Evolutionary conservation across 1,140 invertebrate genomes (phyloP).

Genomic region (Aradophagus sp.): DNA sequence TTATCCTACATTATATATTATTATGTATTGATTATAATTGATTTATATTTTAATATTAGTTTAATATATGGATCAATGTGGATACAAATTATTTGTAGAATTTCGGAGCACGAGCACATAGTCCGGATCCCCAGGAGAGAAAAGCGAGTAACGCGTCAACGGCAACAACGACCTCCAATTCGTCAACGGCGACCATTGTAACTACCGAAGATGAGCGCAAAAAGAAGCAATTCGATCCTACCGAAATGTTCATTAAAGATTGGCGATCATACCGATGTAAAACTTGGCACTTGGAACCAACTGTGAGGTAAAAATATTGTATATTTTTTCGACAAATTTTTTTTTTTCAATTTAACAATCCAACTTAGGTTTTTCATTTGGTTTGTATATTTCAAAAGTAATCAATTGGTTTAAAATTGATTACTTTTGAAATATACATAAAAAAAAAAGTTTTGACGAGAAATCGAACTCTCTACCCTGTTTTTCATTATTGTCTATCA

Average conservation of each 20-base stretch:
- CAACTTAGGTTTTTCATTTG: too few relatives aligned
- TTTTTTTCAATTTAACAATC: too few relatives aligned
- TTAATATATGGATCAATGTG: too few relatives aligned
- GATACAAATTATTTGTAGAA: too few relatives aligned
- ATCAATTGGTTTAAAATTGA: too few relatives aligned
- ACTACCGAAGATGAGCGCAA: constrained; percentile 72
- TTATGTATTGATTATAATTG: too few relatives aligned
- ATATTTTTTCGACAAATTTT: neutral
- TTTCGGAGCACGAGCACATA: constrained; percentile 69
- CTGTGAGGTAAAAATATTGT: constrained; percentile 83
- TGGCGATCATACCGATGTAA: constrained; percentile 95
- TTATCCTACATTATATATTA: too few relatives aligned
- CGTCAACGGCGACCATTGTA: constrained; percentile 51
- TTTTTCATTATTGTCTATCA: too few relatives aligned
- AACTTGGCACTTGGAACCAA: constrained; percentile 98
- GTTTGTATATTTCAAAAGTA: too few relatives aligned
- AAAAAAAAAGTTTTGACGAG: neutral
- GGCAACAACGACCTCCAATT: constrained; percentile 40
- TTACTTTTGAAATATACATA: too few relatives aligned
- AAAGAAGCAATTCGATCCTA: constrained; percentile 74
- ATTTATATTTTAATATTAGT: too few relatives aligned
- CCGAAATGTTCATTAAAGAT: constrained; percentile 85
- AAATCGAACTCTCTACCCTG: too few relatives aligned
- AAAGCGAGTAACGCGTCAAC: constrained; percentile 53
- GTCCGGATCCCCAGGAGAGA: constrained; percentile 71